These are phyloP conservation scores for Percina caprodes DNA, from an alignment of 2,113 vertebrate genomes.

Conservation along the genomic window DNA sequence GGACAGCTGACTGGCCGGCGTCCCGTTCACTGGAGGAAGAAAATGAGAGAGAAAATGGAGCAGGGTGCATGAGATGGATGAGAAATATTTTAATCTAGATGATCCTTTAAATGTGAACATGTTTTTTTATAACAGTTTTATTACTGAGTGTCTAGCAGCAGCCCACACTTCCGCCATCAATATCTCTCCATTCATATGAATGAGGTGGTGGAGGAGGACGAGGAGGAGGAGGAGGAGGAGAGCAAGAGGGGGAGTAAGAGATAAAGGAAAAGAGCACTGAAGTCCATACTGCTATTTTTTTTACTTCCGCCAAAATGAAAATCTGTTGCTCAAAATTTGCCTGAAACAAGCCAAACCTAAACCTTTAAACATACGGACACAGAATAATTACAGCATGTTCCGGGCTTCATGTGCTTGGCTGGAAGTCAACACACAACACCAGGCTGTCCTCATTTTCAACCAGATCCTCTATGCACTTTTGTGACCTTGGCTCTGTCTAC, in stretches of 20 bases:
- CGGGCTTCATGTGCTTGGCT: background rate
- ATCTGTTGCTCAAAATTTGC: slow-evolving; percentile 10
- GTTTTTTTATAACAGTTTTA: slow-evolving; percentile 43
- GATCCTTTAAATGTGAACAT: slow-evolving; percentile 22
- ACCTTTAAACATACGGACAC: background rate
- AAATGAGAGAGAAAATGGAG: slow-evolving; percentile 31
- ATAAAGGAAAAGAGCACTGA: slow-evolving; percentile 27
- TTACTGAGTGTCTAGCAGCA: slow-evolving; percentile 51
- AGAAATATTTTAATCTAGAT: slow-evolving; percentile 27
- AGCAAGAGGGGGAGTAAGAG: slow-evolving; percentile 20
- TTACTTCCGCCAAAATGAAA: slow-evolving; percentile 28
- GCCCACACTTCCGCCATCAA: slow-evolving; percentile 70
- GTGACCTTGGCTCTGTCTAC: slow-evolving; percentile 49
- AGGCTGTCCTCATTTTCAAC: slow-evolving; percentile 47
- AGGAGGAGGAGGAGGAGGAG: slow-evolving; percentile 40
- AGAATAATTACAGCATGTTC: slow-evolving; percentile 23
- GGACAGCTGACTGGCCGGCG: slow-evolving; percentile 94
- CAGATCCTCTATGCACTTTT: slow-evolving; percentile 24
- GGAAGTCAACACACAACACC: slow-evolving; percentile 35
- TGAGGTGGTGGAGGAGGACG: slow-evolving; percentile 55
- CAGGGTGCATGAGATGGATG: slow-evolving; percentile 21
- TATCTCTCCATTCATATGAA: slow-evolving; percentile 58
- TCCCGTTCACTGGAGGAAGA: slow-evolving; percentile 91
- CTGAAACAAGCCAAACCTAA: background rate
- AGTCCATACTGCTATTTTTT: slow-evolving; percentile 42